phyloP scores from a whole-genome alignment of 2,888 invertebrate genomes.

The Polydrusus pterygomalis region DNA sequence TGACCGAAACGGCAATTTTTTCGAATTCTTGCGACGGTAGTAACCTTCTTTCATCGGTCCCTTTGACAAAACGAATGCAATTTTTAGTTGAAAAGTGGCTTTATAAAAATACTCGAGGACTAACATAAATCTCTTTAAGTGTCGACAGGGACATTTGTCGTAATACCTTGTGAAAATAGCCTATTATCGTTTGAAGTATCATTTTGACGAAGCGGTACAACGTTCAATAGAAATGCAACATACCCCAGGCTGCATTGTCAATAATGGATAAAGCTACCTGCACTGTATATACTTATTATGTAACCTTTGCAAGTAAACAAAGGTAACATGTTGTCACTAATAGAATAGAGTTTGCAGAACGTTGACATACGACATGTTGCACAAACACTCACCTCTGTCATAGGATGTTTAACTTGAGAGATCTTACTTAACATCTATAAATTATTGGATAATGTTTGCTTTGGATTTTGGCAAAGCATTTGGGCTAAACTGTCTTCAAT shows the following conservation, averaged over 20 bases:
- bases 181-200: conserved; percentile 54
- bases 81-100: conserved; percentile 62
- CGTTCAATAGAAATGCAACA: conserved; percentile 35
- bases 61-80: conserved; percentile 62
- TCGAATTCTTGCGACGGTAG: conserved; percentile 37
- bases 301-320: conserved; percentile 61
- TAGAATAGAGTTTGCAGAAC: conserved; percentile 71
- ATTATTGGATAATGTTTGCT: conserved; percentile 51
- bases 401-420: conserved; percentile 34
- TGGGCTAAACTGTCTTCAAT: conserved; percentile 30
- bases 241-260: conserved; percentile 38
- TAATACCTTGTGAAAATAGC: conserved; percentile 61
- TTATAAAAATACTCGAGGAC: conserved; percentile 61
- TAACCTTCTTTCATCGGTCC: conserved; percentile 55
- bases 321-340: conserved; percentile 70
- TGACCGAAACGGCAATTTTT: conserved; percentile 44
- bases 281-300: conserved; percentile 23
- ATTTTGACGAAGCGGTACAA: conserved; percentile 42
- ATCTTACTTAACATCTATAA: conserved; percentile 51
- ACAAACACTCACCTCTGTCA: conserved; percentile 44
- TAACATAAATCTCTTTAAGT: conserved; percentile 63
- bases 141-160: conserved; percentile 63
- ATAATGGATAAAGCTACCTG: conserved; percentile 46
- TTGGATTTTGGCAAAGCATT: conserved; percentile 36
- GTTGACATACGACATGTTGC: conserved; percentile 69